Evolutionary conservation across 2,888 invertebrate genomes (phyloP), one percentile per base, ranked within the genome.

Genomic region (Pachydiplax longipennis): DNA sequence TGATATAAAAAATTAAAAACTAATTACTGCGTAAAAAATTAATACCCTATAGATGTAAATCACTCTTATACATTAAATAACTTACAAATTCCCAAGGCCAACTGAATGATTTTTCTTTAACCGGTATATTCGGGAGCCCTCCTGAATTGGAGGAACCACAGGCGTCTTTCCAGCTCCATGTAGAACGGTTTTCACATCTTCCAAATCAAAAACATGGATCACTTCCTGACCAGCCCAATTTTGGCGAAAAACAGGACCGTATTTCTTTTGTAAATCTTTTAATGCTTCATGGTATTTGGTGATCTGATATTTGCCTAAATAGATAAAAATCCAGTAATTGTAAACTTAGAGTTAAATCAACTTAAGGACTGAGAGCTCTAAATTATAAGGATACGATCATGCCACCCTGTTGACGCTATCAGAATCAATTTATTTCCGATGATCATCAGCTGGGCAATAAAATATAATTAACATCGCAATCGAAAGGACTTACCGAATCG

Each of bases 61-160:
- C 18, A 1, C 53, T 53, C 53, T 18, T 53, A 18, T 18, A 3
- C 18, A 53, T 1, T 53, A 53, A 18, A 80, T 10, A 31, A 91
- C 90, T 65, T 48, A 91, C 91, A 91, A 73, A 44, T 91, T 91
- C 18, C 91, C 91, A 81, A 91, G 91, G 8, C 91, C 91, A 53
- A 91, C 91, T 5, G 91, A 87, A 48, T 91, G 91, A n/a, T 87
- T 87, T 61, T 73, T 90, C 65, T 80, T 81, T 18, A 91, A 18
- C 15, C 91, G 91, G 40, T 90, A 91, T 37, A 91, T 73, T 90
- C 91, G 90, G 18, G 91, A 91, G 5, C 91, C 91, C 37, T 91
- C 91, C 31, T 91, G 91, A 40, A 91, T 91, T 8, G 91, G 91
- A n/a, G 91, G 91, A 37, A 91, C 91, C 5, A 90, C 37, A 44